Evolutionary conservation across 2,113 vertebrate genomes (phyloP).

Genomic region (Camelus dromedarius): DNA sequence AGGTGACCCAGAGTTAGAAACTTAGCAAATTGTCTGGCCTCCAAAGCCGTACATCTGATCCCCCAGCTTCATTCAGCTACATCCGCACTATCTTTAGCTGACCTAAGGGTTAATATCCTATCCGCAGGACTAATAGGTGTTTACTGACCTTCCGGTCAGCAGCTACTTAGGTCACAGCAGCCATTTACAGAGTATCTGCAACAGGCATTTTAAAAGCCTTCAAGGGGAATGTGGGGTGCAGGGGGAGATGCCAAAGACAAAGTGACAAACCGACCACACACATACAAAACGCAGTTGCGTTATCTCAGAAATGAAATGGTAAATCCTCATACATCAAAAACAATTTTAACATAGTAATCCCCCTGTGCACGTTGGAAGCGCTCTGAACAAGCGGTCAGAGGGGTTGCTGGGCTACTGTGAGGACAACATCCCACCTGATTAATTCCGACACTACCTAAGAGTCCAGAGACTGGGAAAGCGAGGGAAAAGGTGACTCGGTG

Average conservation of each 20-base stretch:
- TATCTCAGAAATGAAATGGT: neutral
- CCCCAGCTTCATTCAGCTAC: neutral
- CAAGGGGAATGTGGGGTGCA: no score
- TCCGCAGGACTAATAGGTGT: constrained; percentile 49
- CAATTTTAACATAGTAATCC: neutral
- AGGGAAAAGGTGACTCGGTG: neutral
- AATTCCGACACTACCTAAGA: neutral
- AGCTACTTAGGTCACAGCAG: constrained; percentile 52
- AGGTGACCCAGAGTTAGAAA: constrained; percentile 40
- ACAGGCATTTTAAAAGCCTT: neutral
- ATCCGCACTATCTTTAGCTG: constrained; percentile 48
- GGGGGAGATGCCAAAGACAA: neutral
- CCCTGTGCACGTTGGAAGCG: neutral
- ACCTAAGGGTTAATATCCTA: constrained; percentile 63
- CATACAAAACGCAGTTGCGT: neutral
- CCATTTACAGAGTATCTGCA: constrained; percentile 34
- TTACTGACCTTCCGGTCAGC: constrained; percentile 68
- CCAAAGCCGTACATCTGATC: constrained; percentile 33
- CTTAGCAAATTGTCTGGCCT: constrained; percentile 62
- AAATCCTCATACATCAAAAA: neutral
- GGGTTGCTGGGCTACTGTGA: neutral
- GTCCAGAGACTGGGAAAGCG: neutral
- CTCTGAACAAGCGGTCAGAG: neutral
- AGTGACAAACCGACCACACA: neutral
- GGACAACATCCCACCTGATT: neutral